Conservation (phyloP, 2,888 invertebrate genomes). For the Tenthredo livida region DNA sequence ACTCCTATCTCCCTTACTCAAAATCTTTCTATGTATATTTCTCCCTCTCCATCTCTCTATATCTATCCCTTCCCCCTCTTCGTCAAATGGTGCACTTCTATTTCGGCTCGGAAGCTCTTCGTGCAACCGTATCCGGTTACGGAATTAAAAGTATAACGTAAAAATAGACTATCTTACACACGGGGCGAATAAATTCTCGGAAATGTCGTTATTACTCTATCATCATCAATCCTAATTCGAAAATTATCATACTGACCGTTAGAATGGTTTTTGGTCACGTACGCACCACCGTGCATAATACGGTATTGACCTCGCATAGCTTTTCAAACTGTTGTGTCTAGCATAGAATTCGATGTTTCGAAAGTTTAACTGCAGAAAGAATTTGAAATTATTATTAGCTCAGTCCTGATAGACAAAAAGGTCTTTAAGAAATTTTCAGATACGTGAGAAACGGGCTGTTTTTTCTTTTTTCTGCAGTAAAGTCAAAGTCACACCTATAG, state of each 20-base stretch:
- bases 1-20: constrained; percentile 30
- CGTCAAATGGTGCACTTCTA: constrained; percentile 58
- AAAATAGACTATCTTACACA: constrained; percentile 11
- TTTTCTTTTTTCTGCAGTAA: background rate
- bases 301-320: background rate
- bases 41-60: constrained; percentile 1
- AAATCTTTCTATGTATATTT: constrained; percentile 35
- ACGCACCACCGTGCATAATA: background rate
- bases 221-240: background rate
- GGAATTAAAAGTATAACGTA: constrained; percentile 54
- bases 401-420: background rate
- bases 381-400: background rate
- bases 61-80: constrained; percentile 45
- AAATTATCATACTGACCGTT: background rate
- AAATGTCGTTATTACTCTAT: background rate
- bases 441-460: background rate
- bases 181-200: background rate
- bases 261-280: background rate
- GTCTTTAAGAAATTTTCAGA: background rate
- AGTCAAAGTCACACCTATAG: background rate
- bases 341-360: background rate
- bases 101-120: constrained; percentile 59
- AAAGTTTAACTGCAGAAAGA: background rate
- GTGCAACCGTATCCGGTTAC: constrained; percentile 61
- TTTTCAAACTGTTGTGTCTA: background rate